Evolutionary conservation across 1,140 invertebrate genomes (phyloP).

Genomic region (Diploscapter pachys): DNA sequence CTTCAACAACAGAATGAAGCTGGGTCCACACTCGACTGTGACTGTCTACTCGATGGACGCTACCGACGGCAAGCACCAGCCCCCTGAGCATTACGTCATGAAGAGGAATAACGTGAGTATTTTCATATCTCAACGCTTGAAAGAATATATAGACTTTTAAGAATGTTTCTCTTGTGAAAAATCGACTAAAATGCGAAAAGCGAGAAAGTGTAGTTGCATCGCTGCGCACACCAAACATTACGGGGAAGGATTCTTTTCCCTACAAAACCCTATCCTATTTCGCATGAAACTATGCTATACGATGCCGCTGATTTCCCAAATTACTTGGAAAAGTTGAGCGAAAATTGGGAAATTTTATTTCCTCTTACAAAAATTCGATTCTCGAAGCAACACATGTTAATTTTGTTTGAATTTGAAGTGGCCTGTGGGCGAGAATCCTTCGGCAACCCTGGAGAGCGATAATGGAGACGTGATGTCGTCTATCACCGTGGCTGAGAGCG

Average conservation of each 20-base stretch:
- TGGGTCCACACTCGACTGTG: conserved; percentile 21
- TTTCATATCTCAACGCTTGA: neutral
- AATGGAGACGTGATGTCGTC: conserved; percentile 34
- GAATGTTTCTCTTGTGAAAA: neutral
- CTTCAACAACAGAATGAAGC: conserved; percentile 44
- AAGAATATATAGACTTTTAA: neutral
- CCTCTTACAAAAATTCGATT: too few species aligned
- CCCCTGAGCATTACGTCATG: conserved; percentile 37
- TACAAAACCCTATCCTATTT: neutral
- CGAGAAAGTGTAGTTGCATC: neutral
- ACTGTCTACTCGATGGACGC: conserved; percentile 35
- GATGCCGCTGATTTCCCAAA: too few species aligned
- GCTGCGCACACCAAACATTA: neutral
- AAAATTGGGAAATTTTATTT: neutral
- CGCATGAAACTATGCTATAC: neutral
- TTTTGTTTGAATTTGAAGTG: conserved; percentile 6
- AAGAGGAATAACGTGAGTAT: conserved; percentile 35
- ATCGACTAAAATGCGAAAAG: neutral
- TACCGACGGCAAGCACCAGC: conserved; percentile 28
- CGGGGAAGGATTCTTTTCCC: neutral
- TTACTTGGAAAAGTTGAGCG: neutral
- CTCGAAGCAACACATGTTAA: too few species aligned
- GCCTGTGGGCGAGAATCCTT: conserved; percentile 37
- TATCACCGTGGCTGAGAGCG: conserved; percentile 26
- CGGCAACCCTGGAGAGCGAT: conserved; percentile 22